Percentiles rank a stretch among this genome's conserved stretches.
phyloP scores from a whole-genome alignment of 2,888 invertebrate species.

The Lycocerus yunnanus region DNA sequence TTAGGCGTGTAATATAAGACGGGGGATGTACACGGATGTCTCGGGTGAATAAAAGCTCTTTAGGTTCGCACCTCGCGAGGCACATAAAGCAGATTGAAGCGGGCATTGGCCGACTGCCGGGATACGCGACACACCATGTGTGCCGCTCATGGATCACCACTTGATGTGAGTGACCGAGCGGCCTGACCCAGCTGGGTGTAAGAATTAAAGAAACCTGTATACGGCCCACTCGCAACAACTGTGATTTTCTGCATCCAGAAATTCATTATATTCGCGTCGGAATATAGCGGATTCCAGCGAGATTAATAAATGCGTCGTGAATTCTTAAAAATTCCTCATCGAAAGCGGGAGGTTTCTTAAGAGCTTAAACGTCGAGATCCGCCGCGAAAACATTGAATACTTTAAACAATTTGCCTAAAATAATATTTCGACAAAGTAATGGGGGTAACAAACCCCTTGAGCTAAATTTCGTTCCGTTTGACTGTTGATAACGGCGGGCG shows the following conservation, averaged over 20 bases:
- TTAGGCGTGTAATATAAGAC: not conserved
- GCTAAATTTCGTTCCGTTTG: slow-evolving; percentile 30
- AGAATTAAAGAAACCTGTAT: slow-evolving; percentile 36
- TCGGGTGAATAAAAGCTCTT: slow-evolving; percentile 38
- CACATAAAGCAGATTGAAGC: slow-evolving; percentile 38
- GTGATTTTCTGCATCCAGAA: slow-evolving; percentile 8
- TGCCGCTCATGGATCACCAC: slow-evolving; percentile 31
- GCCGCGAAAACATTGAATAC: slow-evolving; percentile 17
- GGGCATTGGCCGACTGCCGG: slow-evolving; percentile 42
- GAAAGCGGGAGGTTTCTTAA: not conserved
- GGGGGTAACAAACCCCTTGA: slow-evolving; percentile 14
- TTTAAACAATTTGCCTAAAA: slow-evolving; percentile 26
- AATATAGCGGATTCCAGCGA: not conserved
- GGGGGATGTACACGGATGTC: slow-evolving; percentile 30
- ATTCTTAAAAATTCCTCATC: slow-evolving; percentile 2
- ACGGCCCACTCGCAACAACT: slow-evolving; percentile 32
- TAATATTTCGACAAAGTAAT: slow-evolving; percentile 21
- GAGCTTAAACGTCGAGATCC: slow-evolving; percentile 4
- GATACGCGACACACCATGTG: slow-evolving; percentile 37
- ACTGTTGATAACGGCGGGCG: slow-evolving; percentile 27
- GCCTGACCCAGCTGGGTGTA: slow-evolving; percentile 36
- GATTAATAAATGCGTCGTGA: not conserved
- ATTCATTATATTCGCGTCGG: slow-evolving; percentile 5
- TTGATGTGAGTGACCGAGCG: slow-evolving; percentile 41
- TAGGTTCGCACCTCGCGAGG: slow-evolving; percentile 37